Base-by-base conservation (phyloP, 2,888 invertebrate species). In the Pomacea canaliculata region DNA sequence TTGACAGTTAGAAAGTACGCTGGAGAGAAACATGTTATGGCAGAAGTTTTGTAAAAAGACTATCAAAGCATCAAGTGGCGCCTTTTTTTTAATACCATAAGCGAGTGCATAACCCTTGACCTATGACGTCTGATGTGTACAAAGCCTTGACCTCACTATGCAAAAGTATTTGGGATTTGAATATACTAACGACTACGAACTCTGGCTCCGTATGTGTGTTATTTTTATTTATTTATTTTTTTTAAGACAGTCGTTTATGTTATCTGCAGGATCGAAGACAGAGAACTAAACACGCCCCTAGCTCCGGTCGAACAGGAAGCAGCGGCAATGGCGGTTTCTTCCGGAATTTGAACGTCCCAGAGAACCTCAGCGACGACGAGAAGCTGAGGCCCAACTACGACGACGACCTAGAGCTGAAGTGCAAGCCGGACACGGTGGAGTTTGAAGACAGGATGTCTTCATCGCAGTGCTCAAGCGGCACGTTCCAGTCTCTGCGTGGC, bases 291-390 rank as follows among this genome's bases (percentile, higher is more conserved):
- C 27, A 27, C 9, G 48, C 9, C 12, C 18, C 37, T 12, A 46
- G 27, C 19, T 19, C 18, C 10, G 48, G 19, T 19, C 68, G 37
- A 1, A 12, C 27, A 9, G 48, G 68, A 27, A 19, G 18, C 5
- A 12, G 8, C 12, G 48, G 48, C 37, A 46, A 78, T 46, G 46
- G n/a, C 7, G 51, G 37, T 7, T 68, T 68, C 48, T 76, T 78
- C 66, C 72, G 70, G 3, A 78, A 76, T 51, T 8, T 76, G 7
- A 27, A 66, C 27, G 37, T 60, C 8, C 73, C 66, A 7, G 70
- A 60, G 18, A 78, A 37, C n/a, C 48, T 73, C 7, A 76, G 71
- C 56, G 70, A 73, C 12, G 76, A 73, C 48, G 76, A 73, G 68
- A 68, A 68, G 48, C 37, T 68, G 10, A 4, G 68, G 48, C 68